Base-by-base conservation (phyloP, 2,113 vertebrate genomes). In the Psophia crepitans region DNA sequence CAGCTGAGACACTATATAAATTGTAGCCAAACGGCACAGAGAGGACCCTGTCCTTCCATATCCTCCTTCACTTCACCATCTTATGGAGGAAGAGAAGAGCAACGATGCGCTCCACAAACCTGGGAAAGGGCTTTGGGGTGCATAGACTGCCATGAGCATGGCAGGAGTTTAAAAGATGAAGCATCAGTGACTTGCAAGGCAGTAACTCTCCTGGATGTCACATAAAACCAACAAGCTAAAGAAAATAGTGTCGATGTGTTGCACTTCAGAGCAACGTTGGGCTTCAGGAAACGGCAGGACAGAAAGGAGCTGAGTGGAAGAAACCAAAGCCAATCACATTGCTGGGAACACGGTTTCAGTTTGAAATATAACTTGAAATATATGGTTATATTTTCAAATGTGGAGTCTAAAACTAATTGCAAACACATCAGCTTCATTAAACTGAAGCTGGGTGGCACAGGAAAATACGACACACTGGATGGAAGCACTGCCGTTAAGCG, bases 251-350 rank as follows among this genome's bases (percentile, higher is more conserved):
- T 33, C 53, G 33, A 51, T 22, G 21, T 22, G 18, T 30, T 44
- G 18, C 24, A 16, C 33, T 82, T 43, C 2, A 7, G 60, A 79
- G n/a, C 35, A 71, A 49, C 0, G 0, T 5, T 1, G 2, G 51
- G 22, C 56, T 81, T 87, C 58, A 69, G 39, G 53, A 37, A 76
- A 41, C 1, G 4, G 27, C 44, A 76, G 32, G 30, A 58, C 43
- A 75, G 14, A 63, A 63, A 44, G 2, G 0, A 71, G 27, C 78
- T n/a, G 14, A 0, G 0, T 39, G 69, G 69, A 58, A 78, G 60
- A 80, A 71, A 68, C 17, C 22, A 51, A 91, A 60, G 11, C 33
- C 13, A 56, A 39, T 12, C 39, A 24, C 28, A 19, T 14, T 7
- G n/a, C 39, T 61, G n/a, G 46, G 86, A 86, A 37, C 65, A 33